Conservation (phyloP, 2,797 vertebrate genomes). For the Heliangelus exortis region DNA sequence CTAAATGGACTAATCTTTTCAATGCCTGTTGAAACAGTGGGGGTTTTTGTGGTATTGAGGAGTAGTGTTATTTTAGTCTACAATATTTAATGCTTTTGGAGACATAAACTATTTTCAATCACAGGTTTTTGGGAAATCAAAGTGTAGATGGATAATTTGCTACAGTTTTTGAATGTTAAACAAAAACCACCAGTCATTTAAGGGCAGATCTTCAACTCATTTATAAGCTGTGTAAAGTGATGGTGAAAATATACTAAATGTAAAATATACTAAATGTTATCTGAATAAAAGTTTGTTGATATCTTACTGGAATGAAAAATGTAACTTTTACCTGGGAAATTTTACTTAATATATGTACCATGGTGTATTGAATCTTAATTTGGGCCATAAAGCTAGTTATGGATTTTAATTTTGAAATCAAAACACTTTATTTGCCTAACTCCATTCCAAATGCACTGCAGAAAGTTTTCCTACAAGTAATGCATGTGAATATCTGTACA, state of each 20-base stretch:
- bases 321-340: background rate
- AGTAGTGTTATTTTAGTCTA: background rate
- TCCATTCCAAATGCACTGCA: background rate
- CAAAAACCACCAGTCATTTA: background rate
- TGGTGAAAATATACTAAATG: background rate
- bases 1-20: background rate
- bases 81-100: background rate
- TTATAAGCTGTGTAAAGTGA: background rate
- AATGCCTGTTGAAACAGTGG: background rate
- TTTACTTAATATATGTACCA: background rate
- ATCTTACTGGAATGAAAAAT: background rate
- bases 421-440: constrained; percentile 35
- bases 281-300: background rate
- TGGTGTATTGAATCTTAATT: background rate
- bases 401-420: constrained; percentile 21
- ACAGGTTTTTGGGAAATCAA: background rate
- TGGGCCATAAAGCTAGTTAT: background rate
- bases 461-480: constrained; percentile 33
- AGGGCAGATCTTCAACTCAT: background rate
- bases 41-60: background rate
- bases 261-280: background rate
- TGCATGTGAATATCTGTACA: constrained; percentile 22
- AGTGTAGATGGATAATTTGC: background rate
- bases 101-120: background rate
- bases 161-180: background rate